phyloP scores from a whole-genome alignment of 2,113 vertebrate species.

The Anhinga anhinga region DNA sequence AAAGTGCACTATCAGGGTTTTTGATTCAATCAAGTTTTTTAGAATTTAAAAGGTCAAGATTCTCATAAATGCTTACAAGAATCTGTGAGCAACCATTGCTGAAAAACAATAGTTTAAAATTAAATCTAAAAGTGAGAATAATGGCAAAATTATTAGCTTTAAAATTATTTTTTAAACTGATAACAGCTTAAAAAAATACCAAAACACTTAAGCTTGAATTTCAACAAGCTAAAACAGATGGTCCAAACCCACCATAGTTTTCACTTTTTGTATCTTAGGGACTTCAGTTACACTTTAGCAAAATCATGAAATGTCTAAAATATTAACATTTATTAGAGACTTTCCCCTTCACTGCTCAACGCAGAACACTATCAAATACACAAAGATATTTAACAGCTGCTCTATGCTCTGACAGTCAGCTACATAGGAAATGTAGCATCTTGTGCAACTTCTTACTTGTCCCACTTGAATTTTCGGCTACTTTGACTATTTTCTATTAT shows the following conservation, averaged over 20 bases:
- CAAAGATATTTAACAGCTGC: not conserved
- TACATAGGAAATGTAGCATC: not conserved
- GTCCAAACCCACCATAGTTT: not conserved
- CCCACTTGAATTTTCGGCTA: not conserved
- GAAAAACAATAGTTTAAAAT: constrained; percentile 3
- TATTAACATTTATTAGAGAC: not conserved
- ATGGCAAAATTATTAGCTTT: not conserved
- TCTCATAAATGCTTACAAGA: not conserved
- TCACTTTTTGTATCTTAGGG: not conserved
- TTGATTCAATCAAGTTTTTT: not conserved
- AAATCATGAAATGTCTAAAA: not conserved
- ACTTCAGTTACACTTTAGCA: not conserved
- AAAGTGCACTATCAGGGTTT: not conserved
- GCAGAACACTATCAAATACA: not conserved
- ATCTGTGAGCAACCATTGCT: not conserved
- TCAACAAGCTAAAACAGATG: not conserved
- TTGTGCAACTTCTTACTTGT: not conserved
- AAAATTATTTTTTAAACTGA: not conserved
- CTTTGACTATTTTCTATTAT: not conserved
- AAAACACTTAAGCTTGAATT: not conserved
- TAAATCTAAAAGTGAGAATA: not conserved
- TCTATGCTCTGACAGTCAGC: not conserved
- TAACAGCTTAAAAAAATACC: not conserved
- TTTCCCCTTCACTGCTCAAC: not conserved
- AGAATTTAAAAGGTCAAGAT: not conserved